Evolutionary conservation across 2,113 vertebrate species (phyloP).

Genomic region (Nyctereutes procyonoides): DNA sequence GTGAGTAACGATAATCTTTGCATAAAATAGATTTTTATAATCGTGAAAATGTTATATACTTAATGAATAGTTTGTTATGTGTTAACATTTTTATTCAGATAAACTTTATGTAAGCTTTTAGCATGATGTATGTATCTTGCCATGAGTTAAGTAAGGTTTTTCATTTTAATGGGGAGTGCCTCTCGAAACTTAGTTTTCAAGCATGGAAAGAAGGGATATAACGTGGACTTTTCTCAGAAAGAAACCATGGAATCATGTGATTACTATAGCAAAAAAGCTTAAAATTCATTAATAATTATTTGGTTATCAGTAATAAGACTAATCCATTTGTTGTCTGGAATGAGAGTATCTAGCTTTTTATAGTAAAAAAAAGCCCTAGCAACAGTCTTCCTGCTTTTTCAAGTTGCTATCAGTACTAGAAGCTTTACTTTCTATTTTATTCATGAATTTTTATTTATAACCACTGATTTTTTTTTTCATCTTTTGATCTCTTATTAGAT

Average conservation of each 20-base stretch:
- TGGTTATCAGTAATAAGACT: constrained; percentile 11
- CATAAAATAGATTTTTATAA: not conserved
- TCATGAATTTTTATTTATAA: constrained; percentile 13
- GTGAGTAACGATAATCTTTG: constrained; percentile 88
- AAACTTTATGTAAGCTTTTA: not conserved
- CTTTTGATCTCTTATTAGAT: not conserved
- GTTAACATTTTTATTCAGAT: not conserved
- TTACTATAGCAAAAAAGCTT: not conserved
- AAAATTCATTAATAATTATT: constrained; percentile 21
- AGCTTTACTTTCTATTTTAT: constrained; percentile 31
- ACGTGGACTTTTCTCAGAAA: constrained; percentile 25
- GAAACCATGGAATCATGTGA: not conserved
- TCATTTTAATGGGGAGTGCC: constrained; percentile 25
- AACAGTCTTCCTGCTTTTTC: not conserved
- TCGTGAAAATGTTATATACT: not conserved
- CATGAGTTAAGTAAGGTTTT: constrained; percentile 18
- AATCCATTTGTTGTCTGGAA: not conserved
- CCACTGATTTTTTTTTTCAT: not conserved
- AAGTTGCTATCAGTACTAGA: not conserved
- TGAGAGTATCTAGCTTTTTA: not conserved
- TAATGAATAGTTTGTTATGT: not conserved
- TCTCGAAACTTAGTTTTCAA: not conserved
- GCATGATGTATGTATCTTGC: not conserved
- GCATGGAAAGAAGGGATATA: not conserved
- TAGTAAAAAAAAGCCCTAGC: not conserved